Conservation (phyloP, 2,797 vertebrate genomes). For the Limnodromus scolopaceus region DNA sequence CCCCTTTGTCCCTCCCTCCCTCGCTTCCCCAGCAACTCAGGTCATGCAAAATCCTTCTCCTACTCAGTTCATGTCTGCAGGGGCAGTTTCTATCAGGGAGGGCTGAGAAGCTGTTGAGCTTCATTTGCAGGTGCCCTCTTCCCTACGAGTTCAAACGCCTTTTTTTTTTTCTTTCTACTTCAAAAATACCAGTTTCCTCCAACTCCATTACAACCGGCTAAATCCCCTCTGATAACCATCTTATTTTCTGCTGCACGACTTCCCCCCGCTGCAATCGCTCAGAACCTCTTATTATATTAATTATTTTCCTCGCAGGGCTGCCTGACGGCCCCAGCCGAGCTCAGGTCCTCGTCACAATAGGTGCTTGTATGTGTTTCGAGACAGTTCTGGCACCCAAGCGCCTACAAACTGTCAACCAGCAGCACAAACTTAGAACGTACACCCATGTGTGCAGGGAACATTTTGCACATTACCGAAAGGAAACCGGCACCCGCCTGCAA, state of each 20-base stretch:
- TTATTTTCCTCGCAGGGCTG: neutral
- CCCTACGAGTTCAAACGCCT: neutral
- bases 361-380: slow-evolving; percentile 2
- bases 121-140: slow-evolving; percentile 3
- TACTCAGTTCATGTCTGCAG: neutral
- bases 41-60: neutral
- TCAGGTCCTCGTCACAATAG: neutral
- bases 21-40: neutral
- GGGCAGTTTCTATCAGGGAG: neutral
- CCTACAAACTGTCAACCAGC: neutral
- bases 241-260: slow-evolving; percentile 3
- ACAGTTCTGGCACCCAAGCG: neutral
- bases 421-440: neutral
- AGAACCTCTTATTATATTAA: neutral
- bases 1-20: neutral
- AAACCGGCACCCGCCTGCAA: slow-evolving; percentile 25
- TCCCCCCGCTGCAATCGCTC: neutral
- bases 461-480: slow-evolving; percentile 33
- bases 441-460: slow-evolving; percentile 45
- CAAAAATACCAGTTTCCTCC: neutral
- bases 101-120: neutral
- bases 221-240: slow-evolving; percentile 2
- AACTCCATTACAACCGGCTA: neutral
- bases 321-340: neutral
- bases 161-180: neutral